Conservation (phyloP, 2,888 invertebrate species). For the Drosophila trichaetosa region DNA sequence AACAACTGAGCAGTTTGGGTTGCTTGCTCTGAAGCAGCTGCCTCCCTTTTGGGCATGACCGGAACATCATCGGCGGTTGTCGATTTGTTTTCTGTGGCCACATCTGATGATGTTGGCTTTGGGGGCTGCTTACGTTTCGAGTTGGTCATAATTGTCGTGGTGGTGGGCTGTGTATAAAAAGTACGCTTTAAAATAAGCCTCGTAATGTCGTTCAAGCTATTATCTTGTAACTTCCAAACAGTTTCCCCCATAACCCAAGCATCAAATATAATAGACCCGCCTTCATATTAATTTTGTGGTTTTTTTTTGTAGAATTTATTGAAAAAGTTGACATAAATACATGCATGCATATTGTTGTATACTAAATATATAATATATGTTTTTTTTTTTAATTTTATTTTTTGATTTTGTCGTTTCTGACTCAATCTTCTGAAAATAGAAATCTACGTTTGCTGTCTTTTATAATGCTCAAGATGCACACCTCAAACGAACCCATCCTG, state of each 20-base stretch:
- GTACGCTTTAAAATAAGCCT: too few relatives aligned
- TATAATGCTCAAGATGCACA: conserved; percentile 29
- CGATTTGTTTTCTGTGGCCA: conserved; percentile 1
- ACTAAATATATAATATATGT: conserved; percentile 84
- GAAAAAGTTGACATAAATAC: conserved; percentile 84
- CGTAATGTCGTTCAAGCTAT: not conserved
- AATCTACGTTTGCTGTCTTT: conserved; percentile 69
- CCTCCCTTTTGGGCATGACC: not conserved
- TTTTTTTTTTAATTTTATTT: conserved; percentile 62
- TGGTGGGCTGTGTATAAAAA: too few relatives aligned
- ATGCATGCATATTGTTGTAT: conserved; percentile 84
- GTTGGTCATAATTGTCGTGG: conserved; percentile 52
- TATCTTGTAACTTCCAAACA: not conserved
- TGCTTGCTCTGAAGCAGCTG: not conserved
- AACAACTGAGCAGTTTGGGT: conserved; percentile 43
- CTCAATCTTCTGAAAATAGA: conserved; percentile 73
- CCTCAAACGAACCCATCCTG: conserved; percentile 19
- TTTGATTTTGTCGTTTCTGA: conserved; percentile 51
- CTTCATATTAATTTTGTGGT: not conserved
- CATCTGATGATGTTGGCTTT: conserved; percentile 27
- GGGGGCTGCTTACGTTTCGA: conserved; percentile 62
- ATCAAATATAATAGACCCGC: conserved; percentile 1
- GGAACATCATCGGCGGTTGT: not conserved
- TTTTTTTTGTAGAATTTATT: conserved; percentile 81
- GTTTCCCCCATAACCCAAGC: not conserved